A percentile compares a stretch with the other conserved stretches of the same genome.
Conservation (phyloP, 2,797 vertebrate species). For the Danio kyathit region DNA sequence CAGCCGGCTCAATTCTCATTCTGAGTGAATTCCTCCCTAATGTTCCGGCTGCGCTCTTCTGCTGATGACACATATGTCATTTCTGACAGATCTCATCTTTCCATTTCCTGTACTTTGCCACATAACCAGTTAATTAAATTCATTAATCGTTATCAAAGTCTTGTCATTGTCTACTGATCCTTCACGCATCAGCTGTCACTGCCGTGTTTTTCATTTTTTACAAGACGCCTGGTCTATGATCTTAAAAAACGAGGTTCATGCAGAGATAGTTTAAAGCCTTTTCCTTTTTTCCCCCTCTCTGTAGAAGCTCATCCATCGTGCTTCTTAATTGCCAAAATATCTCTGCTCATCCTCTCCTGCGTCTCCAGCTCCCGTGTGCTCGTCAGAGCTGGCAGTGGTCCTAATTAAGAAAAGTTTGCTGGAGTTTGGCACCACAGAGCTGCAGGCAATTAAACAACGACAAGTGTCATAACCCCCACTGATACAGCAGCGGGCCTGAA, state of each 20-base stretch:
- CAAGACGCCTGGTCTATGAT: background rate
- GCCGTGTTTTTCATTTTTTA: constrained; percentile 8
- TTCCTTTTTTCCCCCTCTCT: background rate
- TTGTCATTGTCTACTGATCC: constrained; percentile 24
- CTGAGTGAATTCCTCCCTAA: background rate
- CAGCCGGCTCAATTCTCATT: background rate
- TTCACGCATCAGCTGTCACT: constrained; percentile 34
- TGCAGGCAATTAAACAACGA: constrained; percentile 60
- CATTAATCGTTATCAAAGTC: constrained; percentile 16
- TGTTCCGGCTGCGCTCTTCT: background rate
- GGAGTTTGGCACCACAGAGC: constrained; percentile 57
- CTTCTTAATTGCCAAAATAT: constrained; percentile 54
- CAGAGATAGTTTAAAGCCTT: background rate
- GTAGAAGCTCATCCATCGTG: constrained; percentile 38
- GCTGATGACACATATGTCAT: constrained; percentile 17
- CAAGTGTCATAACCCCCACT: constrained; percentile 62
- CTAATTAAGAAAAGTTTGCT: constrained; percentile 63
- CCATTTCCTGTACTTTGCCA: constrained; percentile 8
- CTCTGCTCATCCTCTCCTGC: constrained; percentile 41
- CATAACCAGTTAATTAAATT: constrained; percentile 32
- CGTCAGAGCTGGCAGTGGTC: constrained; percentile 54
- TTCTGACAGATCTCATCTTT: constrained; percentile 17
- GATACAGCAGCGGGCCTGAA: constrained; percentile 38
- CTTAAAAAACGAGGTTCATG: constrained; percentile 16
- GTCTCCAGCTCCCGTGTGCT: constrained; percentile 48